Evolutionary conservation across 2,888 invertebrate genomes (phyloP).

Genomic region (Morinoia aosen): DNA sequence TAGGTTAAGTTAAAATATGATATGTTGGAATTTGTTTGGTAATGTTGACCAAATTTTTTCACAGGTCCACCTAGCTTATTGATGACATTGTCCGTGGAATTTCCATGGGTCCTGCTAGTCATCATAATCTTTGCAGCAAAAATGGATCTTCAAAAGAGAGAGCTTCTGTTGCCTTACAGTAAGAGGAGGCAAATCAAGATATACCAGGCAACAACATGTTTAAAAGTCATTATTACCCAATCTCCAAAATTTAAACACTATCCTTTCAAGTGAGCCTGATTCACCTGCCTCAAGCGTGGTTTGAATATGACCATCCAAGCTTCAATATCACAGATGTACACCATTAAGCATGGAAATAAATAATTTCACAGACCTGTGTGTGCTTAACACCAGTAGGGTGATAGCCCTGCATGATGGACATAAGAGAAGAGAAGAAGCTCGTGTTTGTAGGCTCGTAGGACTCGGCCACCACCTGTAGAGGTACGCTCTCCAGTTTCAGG

Average conservation of each 20-base stretch:
- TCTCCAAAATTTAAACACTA: neutral
- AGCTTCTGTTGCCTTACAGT: neutral
- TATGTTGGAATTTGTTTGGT: too few relatives aligned
- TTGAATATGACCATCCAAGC: neutral
- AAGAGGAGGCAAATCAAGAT: neutral
- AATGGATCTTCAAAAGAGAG: too few relatives aligned
- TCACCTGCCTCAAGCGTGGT: neutral
- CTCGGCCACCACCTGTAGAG: conserved; percentile 15
- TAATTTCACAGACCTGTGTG: neutral
- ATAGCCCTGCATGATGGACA: conserved; percentile 27
- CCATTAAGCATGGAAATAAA: neutral
- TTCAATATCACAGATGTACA: neutral
- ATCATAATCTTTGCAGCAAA: too few relatives aligned
- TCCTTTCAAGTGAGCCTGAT: neutral
- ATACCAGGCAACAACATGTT: neutral
- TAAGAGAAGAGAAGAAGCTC: conserved; percentile 25
- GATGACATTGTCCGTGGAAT: too few relatives aligned
- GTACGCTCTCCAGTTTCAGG: conserved; percentile 31
- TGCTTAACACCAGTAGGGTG: conserved; percentile 26
- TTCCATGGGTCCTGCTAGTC: too few relatives aligned
- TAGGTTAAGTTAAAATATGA: too few relatives aligned
- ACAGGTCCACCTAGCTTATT: too few relatives aligned
- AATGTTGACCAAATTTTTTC: too few relatives aligned
- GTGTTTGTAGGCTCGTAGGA: neutral
- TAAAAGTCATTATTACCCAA: neutral